These are phyloP conservation scores for Eurois occulta DNA, from an alignment of 2,888 invertebrate species.

Conservation along the genomic window DNA sequence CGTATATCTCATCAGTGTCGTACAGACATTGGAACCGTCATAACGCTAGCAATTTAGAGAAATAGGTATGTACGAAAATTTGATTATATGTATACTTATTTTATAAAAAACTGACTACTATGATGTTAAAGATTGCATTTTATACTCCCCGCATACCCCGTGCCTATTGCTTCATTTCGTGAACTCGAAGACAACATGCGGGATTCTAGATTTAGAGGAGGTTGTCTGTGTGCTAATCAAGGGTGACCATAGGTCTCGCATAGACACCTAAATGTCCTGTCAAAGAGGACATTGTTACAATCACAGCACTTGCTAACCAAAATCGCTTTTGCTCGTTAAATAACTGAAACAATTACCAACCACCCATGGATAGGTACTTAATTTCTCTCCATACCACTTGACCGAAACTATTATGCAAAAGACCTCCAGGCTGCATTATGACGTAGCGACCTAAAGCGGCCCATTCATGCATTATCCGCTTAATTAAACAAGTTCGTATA, in stretches of 20 bases:
- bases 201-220: too few relatives aligned
- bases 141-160: too few relatives aligned
- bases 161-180: too few relatives aligned
- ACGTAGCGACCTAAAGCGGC: slow-evolving; percentile 55
- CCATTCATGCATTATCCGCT: slow-evolving; percentile 71
- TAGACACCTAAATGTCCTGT: neutral
- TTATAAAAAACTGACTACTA: too few relatives aligned
- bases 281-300: neutral
- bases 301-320: neutral
- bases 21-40: too few relatives aligned
- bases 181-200: neutral
- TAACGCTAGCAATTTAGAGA: too few relatives aligned
- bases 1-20: too few relatives aligned
- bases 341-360: slow-evolving; percentile 6
- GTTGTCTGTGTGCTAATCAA: neutral
- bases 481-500: slow-evolving; percentile 76
- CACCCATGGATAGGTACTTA: slow-evolving; percentile 18
- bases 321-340: neutral
- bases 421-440: slow-evolving; percentile 56
- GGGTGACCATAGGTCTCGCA: neutral
- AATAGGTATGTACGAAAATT: too few relatives aligned
- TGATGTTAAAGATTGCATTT: too few relatives aligned
- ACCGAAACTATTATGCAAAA: slow-evolving; percentile 60
- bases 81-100: too few relatives aligned
- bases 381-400: slow-evolving; percentile 43